These are phyloP conservation scores for Sebastes baramenuke DNA, from an alignment of 2,797 vertebrate genomes.

Conservation along the genomic window DNA sequence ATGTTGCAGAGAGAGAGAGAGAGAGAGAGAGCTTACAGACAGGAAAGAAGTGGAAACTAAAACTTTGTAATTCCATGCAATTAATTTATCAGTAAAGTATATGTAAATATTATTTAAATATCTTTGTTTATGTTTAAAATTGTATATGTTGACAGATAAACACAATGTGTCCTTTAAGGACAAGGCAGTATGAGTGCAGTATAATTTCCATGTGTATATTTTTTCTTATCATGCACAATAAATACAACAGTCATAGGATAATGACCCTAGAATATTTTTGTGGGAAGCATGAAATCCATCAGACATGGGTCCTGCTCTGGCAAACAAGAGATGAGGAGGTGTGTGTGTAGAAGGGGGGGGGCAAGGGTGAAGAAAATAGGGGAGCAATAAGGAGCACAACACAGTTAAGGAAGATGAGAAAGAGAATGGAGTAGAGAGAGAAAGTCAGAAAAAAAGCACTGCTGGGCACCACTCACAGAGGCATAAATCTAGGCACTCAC, in stretches of 20 bases:
- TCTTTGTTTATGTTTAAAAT: not conserved
- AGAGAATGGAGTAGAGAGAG: slow-evolving; percentile 41
- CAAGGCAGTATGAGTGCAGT: not conserved
- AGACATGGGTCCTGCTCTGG: slow-evolving; percentile 19
- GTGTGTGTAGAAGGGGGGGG: not conserved
- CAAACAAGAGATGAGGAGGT: slow-evolving; percentile 19
- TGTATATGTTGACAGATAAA: not conserved
- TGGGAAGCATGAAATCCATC: slow-evolving; percentile 31
- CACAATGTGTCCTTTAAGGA: not conserved
- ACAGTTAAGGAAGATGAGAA: slow-evolving; percentile 43
- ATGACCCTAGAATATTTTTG: slow-evolving; percentile 8
- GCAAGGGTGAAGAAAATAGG: slow-evolving; percentile 5
- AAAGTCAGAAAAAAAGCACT: slow-evolving; percentile 65
- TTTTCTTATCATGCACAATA: not conserved
- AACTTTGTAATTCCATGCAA: not conserved
- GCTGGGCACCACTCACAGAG: slow-evolving; percentile 72
- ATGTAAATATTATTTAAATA: not conserved
- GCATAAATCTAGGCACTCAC: slow-evolving; percentile 79
- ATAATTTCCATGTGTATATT: not conserved
- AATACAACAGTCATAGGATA: slow-evolving; percentile 3
- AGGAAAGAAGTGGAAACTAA: not conserved
- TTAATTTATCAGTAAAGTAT: not conserved
- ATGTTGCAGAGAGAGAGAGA: not conserved
- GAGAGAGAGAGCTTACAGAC: not conserved
- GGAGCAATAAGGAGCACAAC: slow-evolving; percentile 21